These are phyloP conservation scores for Pycnonotus jocosus DNA, from an alignment of 2,113 vertebrate species.

Conservation along the genomic window DNA sequence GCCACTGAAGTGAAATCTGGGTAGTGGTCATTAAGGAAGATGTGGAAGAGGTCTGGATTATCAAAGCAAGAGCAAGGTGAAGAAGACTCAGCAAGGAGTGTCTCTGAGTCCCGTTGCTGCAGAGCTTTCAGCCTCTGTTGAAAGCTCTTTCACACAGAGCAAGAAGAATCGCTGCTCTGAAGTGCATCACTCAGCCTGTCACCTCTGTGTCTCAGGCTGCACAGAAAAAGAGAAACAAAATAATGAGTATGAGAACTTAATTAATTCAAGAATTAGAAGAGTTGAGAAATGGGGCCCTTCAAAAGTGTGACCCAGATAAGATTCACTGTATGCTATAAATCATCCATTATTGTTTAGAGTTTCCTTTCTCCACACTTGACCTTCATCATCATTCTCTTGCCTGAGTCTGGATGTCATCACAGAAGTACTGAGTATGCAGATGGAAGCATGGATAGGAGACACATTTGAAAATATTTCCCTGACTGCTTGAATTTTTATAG, in stretches of 20 bases:
- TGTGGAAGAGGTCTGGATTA: not conserved
- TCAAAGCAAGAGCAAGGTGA: not conserved
- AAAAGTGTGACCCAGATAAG: slow-evolving; percentile 50
- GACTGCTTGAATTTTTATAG: slow-evolving; percentile 12
- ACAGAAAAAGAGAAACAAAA: slow-evolving; percentile 31
- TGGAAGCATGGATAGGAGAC: slow-evolving; percentile 12
- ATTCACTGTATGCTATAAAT: slow-evolving; percentile 31
- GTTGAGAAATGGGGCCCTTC: slow-evolving; percentile 44
- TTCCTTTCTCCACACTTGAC: slow-evolving; percentile 62
- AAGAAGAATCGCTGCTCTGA: slow-evolving; percentile 63
- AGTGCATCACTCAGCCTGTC: slow-evolving; percentile 63
- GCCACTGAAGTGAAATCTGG: not conserved
- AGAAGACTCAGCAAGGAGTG: not conserved
- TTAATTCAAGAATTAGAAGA: slow-evolving; percentile 69
- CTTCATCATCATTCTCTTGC: slow-evolving; percentile 60
- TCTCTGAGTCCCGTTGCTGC: slow-evolving; percentile 40
- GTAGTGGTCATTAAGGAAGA: not conserved
- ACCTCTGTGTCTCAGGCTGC: slow-evolving; percentile 26
- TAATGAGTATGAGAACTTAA: slow-evolving; percentile 51
- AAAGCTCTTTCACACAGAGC: not conserved
- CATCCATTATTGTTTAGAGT: slow-evolving; percentile 60
- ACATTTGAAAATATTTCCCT: slow-evolving; percentile 16
- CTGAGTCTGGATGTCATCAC: slow-evolving; percentile 41
- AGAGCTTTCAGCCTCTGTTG: not conserved
- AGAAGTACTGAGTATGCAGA: slow-evolving; percentile 32